phyloP scores from a whole-genome alignment of 2,113 vertebrate genomes.

The Alexandromys fortis region DNA sequence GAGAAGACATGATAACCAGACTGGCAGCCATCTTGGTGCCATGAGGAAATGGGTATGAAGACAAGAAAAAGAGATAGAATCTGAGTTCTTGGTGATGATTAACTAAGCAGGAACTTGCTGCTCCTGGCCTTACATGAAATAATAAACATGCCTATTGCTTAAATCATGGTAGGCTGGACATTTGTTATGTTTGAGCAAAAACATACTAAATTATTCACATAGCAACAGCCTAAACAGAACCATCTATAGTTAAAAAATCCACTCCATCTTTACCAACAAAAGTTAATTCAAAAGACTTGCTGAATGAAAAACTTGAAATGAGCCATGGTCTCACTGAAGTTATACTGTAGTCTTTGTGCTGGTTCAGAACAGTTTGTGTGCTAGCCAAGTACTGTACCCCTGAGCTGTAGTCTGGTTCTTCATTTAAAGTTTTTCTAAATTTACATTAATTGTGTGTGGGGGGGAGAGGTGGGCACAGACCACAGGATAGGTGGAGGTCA shows the following conservation, averaged over 20 bases:
- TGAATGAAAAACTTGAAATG: background rate
- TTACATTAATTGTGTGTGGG: background rate
- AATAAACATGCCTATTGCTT: background rate
- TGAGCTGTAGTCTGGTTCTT: background rate
- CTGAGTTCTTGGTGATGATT: background rate
- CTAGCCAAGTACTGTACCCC: background rate
- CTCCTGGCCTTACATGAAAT: background rate
- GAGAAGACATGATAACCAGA: background rate
- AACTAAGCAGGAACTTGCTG: background rate
- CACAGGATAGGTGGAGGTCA: background rate
- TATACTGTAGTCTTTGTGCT: background rate
- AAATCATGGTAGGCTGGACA: background rate
- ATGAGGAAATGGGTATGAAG: background rate
- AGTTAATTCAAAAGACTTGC: background rate
- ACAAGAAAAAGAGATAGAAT: background rate
- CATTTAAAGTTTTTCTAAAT: background rate
- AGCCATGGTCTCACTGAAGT: background rate
- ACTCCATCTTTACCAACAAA: background rate
- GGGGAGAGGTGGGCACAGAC: too few relatives aligned
- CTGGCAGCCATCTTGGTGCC: background rate
- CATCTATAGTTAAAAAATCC: background rate
- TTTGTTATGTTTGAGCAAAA: slow-evolving; percentile 36
- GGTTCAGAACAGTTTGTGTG: background rate
- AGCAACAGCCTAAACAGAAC: background rate
- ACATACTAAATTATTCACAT: background rate